Evolutionary conservation across 2,888 invertebrate species (phyloP).

Genomic region (Drosophila cracens): DNA sequence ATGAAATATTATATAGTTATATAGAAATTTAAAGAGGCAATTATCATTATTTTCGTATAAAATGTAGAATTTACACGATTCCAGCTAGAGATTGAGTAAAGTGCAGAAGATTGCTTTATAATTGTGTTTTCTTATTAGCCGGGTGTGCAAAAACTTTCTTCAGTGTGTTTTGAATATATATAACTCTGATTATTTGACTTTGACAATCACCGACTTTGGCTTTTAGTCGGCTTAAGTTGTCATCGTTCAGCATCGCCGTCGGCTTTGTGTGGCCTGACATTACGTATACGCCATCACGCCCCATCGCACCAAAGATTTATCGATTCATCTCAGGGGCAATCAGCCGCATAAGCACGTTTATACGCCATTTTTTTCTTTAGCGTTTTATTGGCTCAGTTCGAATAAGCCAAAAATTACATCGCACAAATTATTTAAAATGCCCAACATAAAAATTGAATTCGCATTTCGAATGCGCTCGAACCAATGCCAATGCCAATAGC

Average conservation of each 20-base stretch:
- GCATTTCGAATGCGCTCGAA: conserved; percentile 47
- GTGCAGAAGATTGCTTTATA: conserved; percentile 2
- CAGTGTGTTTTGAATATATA: conserved; percentile 42
- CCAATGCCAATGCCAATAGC: conserved; percentile 16
- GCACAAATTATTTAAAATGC: conserved; percentile 76
- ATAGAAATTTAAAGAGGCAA: neutral
- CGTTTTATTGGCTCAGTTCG: conserved; percentile 70
- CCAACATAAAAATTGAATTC: conserved; percentile 69
- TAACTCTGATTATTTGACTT: conserved; percentile 69
- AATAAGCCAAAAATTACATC: conserved; percentile 72
- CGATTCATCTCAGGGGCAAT: conserved; percentile 52
- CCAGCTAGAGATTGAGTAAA: neutral
- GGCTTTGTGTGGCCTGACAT: conserved; percentile 40
- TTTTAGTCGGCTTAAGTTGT: conserved; percentile 69
- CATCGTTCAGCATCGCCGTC: conserved; percentile 54
- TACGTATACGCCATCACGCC: conserved; percentile 61
- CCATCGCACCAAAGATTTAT: conserved; percentile 32
- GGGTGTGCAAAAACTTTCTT: conserved; percentile 27
- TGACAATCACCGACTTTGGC: conserved; percentile 58
- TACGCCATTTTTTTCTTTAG: conserved; percentile 36
- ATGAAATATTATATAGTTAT: neutral
- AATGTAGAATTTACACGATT: rapidly evolving
- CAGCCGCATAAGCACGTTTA: conserved; percentile 67
- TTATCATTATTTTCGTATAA: neutral
- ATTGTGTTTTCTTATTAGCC: conserved; percentile 10